phyloP scores from a whole-genome alignment of 2,797 vertebrate species.

The Lycodopsis pacificus region DNA sequence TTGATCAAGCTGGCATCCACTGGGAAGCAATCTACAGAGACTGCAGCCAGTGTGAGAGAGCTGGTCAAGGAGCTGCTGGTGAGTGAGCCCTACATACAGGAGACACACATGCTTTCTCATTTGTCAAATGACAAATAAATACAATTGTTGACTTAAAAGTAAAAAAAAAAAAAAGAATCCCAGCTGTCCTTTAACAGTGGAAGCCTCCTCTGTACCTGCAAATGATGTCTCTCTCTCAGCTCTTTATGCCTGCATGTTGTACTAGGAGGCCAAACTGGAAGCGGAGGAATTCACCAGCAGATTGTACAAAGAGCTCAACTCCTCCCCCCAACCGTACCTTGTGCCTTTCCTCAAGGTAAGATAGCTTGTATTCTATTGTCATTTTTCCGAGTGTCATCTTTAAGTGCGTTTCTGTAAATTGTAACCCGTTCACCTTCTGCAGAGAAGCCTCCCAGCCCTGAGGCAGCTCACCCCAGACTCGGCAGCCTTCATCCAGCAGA shows the following conservation, averaged over 20 bases:
- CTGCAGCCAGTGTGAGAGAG: slow-evolving; percentile 94
- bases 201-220: not conserved
- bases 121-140: not conserved
- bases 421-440: slow-evolving; percentile 35
- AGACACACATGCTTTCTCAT: not conserved
- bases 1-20: slow-evolving; percentile 97
- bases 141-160: not conserved
- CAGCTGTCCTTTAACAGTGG: not conserved
- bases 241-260: slow-evolving; percentile 28
- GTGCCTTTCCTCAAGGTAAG: slow-evolving; percentile 99
- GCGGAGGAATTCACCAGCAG: slow-evolving; percentile 98
- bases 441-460: slow-evolving; percentile 98
- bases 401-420: not conserved
- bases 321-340: slow-evolving; percentile 98
- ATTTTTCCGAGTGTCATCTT: not conserved
- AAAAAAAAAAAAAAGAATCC: not conserved
- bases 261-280: slow-evolving; percentile 95
- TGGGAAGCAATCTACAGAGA: slow-evolving; percentile 95
- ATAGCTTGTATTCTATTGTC: not conserved
- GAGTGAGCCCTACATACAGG: slow-evolving; percentile 66
- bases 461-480: slow-evolving; percentile 97
- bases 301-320: slow-evolving; percentile 97
- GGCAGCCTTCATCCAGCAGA: slow-evolving; percentile 97
- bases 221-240: not conserved
- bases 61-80: slow-evolving; percentile 96